Conservation (phyloP, 2,113 vertebrate genomes). For the human (Homo sapiens) region GRCh38 chr11:13142001-13142500, state of each 20-base stretch:
- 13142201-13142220: background rate
- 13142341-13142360: background rate
- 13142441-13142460: background rate
- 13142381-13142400: background rate
- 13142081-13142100: background rate
- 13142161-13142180: background rate
- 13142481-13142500: background rate
- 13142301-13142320: background rate
- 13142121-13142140: background rate
- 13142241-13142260: background rate
- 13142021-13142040: too few relatives aligned
- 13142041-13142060: background rate
- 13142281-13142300: background rate
- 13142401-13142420: background rate
- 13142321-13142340: background rate
- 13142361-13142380: background rate
- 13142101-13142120: background rate
- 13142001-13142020: background rate
- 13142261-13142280: background rate
- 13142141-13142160: background rate
- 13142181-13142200: background rate
- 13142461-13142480: accelerated
- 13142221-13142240: background rate
- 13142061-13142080: background rate
- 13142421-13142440: background rate